Conservation (phyloP, 2,888 invertebrate genomes). For the Standfussiana lucernea region DNA sequence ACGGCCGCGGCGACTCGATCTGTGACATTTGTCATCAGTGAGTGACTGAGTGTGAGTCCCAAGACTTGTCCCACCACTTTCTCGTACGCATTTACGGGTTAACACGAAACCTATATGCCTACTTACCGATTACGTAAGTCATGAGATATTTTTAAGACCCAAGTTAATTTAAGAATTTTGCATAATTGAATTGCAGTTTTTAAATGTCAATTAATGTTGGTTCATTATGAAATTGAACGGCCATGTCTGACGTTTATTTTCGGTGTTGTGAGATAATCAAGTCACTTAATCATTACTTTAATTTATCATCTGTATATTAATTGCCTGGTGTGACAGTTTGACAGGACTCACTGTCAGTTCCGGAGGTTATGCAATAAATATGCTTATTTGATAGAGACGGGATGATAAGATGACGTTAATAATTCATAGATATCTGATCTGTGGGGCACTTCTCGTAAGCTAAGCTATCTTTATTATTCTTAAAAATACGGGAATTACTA, state of each 20-base stretch:
- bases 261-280: not conserved
- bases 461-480: not conserved
- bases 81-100: constrained; percentile 57
- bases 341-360: constrained; percentile 12
- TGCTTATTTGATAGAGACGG: constrained; percentile 27
- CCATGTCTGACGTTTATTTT: constrained; percentile 6
- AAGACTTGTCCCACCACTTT: constrained; percentile 62
- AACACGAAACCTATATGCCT: constrained; percentile 53
- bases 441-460: not conserved
- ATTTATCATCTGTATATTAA: constrained; percentile 9
- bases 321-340: not conserved
- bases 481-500: not conserved
- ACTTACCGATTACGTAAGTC: constrained; percentile 50
- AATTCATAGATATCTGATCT: not conserved
- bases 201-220: constrained; percentile 17
- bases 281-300: constrained; percentile 1
- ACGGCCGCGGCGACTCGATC: constrained; percentile 62
- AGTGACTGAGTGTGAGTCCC: constrained; percentile 12
- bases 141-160: constrained; percentile 3
- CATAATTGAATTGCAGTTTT: constrained; percentile 39
- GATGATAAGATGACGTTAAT: constrained; percentile 2
- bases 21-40: constrained; percentile 68
- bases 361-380: not conserved
- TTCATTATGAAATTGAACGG: constrained; percentile 19
- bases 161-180: constrained; percentile 30